Percentiles rank a stretch among this genome's conserved stretches.
phyloP scores from a whole-genome alignment of 2,888 invertebrate genomes.

The Pollenia griseotomentosa region DNA sequence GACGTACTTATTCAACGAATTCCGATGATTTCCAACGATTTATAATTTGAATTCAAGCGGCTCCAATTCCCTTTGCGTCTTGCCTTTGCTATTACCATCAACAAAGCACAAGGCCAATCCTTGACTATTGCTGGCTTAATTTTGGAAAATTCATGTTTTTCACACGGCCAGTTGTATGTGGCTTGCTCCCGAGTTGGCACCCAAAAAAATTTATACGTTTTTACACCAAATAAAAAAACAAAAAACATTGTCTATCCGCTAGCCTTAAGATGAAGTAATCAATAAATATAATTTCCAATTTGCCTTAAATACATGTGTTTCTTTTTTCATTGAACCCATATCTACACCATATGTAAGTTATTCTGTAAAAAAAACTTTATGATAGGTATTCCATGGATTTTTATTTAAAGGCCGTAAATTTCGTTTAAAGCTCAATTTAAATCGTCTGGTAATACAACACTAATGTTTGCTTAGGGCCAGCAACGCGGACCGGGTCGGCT shows the following conservation, averaged over 20 bases:
- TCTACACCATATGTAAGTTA: too few species aligned
- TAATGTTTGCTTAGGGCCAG: too few species aligned
- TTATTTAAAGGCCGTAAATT: too few species aligned
- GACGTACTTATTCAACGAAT: not conserved
- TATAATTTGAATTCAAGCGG: not conserved
- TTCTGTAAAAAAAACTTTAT: too few species aligned
- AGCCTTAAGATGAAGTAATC: conserved; percentile 52
- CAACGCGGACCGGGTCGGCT: too few species aligned
- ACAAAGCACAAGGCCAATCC: not conserved
- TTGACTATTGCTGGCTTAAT: not conserved
- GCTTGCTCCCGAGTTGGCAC: conserved; percentile 73
- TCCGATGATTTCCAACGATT: not conserved
- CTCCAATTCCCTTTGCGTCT: not conserved
- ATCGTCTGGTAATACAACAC: too few species aligned
- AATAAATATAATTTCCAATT: conserved; percentile 44
- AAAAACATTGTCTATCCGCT: too few species aligned
- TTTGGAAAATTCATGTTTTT: conserved; percentile 74
- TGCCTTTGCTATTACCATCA: not conserved
- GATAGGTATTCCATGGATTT: too few species aligned
- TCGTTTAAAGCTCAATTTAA: too few species aligned
- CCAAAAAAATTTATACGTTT: conserved; percentile 53
- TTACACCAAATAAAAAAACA: conserved; percentile 51
- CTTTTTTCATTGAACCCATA: too few species aligned
- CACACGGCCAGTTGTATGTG: conserved; percentile 78
- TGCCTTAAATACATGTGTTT: too few species aligned